phyloP scores from a whole-genome alignment of 1,140 invertebrate species.

The Pogonomyrmex californicus region DNA sequence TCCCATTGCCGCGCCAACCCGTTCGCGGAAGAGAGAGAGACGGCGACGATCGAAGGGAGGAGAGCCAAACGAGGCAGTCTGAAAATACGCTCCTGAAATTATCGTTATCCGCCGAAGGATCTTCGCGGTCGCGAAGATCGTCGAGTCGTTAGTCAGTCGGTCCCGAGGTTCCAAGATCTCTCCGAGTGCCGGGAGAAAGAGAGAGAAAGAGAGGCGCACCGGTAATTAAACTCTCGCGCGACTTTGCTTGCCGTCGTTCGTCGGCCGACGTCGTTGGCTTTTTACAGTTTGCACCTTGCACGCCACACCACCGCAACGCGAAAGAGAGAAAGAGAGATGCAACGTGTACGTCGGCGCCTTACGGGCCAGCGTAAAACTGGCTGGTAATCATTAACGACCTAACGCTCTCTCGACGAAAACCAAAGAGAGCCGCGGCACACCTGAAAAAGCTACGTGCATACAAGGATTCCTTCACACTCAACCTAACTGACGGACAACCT shows the following conservation, averaged over 20 bases:
- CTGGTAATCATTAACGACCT: constrained; percentile 73
- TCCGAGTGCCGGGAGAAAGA: constrained; percentile 43
- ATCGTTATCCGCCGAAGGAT: constrained; percentile 72
- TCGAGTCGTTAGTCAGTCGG: constrained; percentile 69
- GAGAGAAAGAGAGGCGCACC: constrained; percentile 30
- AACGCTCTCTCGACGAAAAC: constrained; percentile 53
- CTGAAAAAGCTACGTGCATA: constrained; percentile 47
- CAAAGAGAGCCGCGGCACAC: constrained; percentile 62
- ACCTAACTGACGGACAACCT: not conserved
- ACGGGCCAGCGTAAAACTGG: constrained; percentile 57
- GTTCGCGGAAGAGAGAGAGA: constrained; percentile 52
- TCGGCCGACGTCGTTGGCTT: constrained; percentile 55
- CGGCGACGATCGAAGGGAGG: constrained; percentile 49
- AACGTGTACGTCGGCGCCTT: constrained; percentile 27
- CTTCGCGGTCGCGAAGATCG: constrained; percentile 57
- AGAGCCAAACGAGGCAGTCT: constrained; percentile 66
- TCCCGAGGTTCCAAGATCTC: constrained; percentile 52
- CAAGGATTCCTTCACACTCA: not conserved
- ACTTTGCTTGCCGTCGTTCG: constrained; percentile 67
- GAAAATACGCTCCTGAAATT: constrained; percentile 67
- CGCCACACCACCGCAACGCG: not conserved
- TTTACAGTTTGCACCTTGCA: constrained; percentile 65
- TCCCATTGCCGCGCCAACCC: constrained; percentile 40
- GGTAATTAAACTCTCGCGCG: constrained; percentile 74
- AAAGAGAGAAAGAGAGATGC: not conserved